A percentile compares a stretch with the other conserved stretches of the same genome.
phyloP scores from a whole-genome alignment of 2,888 invertebrate genomes.

The Orthosia gothica region DNA sequence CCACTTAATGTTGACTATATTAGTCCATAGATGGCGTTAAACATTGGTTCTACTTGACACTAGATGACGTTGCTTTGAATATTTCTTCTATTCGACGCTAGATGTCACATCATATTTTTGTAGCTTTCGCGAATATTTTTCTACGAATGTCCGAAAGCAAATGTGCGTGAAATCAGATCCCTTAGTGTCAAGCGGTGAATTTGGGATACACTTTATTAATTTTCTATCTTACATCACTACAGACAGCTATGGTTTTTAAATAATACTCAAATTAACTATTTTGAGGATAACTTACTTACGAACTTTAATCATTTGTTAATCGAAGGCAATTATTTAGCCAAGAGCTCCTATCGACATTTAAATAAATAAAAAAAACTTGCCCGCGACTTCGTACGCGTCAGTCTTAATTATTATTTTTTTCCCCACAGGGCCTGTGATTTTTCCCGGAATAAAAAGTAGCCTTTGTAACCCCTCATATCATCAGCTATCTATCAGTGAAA shows the following conservation, averaged over 20 bases:
- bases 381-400: too few species aligned
- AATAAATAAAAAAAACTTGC: too few species aligned
- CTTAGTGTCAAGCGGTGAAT: neutral
- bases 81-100: conserved; percentile 53
- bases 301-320: neutral
- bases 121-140: neutral
- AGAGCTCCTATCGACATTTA: too few species aligned
- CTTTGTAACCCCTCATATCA: too few species aligned
- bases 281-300: too few species aligned
- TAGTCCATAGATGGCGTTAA: conserved; percentile 62
- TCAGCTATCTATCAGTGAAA: too few species aligned
- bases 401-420: too few species aligned
- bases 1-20: conserved; percentile 3
- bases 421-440: too few species aligned
- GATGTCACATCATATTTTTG: conserved; percentile 58
- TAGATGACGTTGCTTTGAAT: conserved; percentile 54
- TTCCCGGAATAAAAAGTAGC: too few species aligned
- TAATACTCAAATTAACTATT: too few species aligned
- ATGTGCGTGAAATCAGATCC: neutral
- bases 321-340: neutral
- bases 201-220: neutral
- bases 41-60: conserved; percentile 33
- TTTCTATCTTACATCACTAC: too few species aligned
- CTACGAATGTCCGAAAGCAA: neutral
- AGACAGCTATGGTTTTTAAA: neutral